Evolutionary conservation across 2,797 vertebrate genomes (phyloP).

Genomic region (Picus viridis): DNA sequence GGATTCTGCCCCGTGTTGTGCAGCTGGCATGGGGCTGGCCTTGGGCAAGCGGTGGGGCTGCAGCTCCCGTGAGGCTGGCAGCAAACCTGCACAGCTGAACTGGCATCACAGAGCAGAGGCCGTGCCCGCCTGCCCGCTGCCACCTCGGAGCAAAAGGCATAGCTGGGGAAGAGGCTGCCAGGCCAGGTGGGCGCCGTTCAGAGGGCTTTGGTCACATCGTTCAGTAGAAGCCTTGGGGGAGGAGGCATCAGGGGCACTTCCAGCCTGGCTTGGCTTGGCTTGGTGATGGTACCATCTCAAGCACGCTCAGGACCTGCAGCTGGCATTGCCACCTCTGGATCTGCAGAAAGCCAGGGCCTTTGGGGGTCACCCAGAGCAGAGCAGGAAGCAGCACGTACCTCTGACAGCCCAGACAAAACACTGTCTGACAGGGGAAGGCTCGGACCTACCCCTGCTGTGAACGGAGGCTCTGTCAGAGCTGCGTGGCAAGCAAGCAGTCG

Average conservation of each 20-base stretch:
- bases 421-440: background rate
- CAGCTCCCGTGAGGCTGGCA: background rate
- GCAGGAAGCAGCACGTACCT: rapidly evolving
- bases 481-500: background rate
- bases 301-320: background rate
- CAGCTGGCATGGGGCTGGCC: rapidly evolving
- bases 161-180: background rate
- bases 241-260: background rate
- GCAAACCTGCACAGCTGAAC: rapidly evolving
- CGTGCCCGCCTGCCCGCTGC: background rate
- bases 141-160: rapidly evolving
- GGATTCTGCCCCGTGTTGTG: background rate
- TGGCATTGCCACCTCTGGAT: rapidly evolving
- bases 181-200: background rate
- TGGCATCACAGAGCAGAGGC: background rate
- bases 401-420: rapidly evolving
- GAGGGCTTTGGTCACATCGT: background rate
- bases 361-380: background rate
- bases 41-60: rapidly evolving
- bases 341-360: background rate
- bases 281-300: rapidly evolving
- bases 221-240: background rate
- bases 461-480: rapidly evolving
- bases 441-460: background rate
- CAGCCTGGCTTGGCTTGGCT: background rate